Conservation (phyloP, 2,113 vertebrate genomes). For the Phainopepla nitens region DNA sequence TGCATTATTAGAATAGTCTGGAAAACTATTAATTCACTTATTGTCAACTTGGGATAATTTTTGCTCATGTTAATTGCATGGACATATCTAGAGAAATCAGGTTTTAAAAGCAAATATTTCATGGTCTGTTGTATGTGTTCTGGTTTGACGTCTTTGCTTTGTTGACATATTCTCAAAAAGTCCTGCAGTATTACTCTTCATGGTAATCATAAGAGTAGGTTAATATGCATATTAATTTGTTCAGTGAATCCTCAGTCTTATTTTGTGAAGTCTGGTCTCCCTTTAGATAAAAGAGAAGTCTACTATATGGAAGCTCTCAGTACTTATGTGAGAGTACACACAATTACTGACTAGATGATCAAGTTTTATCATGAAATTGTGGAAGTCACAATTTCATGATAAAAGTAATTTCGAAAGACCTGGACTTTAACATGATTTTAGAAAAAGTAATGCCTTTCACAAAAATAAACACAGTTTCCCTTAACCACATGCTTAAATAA, state of each 20-base stretch:
- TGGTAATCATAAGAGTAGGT: background rate
- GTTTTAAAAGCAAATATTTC: background rate
- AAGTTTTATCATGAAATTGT: background rate
- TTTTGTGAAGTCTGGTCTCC: background rate
- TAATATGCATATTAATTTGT: background rate
- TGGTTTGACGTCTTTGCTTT: background rate
- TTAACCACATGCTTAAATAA: background rate
- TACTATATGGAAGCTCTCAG: background rate
- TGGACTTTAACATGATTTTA: background rate
- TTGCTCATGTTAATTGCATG: background rate
- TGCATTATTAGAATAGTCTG: background rate
- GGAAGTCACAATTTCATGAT: too few species aligned
- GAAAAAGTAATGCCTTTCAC: background rate
- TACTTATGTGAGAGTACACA: background rate
- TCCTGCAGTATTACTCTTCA: background rate
- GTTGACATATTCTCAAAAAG: background rate
- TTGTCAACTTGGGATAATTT: background rate
- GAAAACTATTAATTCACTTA: background rate
- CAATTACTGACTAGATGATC: background rate
- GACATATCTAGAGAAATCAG: background rate
- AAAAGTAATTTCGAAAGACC: too few species aligned
- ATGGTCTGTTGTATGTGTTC: background rate
- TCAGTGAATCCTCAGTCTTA: background rate
- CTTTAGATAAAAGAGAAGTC: background rate
- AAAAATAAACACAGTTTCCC: background rate